A percentile compares a stretch with the other conserved stretches of the same genome.
phyloP scores from a whole-genome alignment of 2,113 vertebrate species.

The Catharus minimus region DNA sequence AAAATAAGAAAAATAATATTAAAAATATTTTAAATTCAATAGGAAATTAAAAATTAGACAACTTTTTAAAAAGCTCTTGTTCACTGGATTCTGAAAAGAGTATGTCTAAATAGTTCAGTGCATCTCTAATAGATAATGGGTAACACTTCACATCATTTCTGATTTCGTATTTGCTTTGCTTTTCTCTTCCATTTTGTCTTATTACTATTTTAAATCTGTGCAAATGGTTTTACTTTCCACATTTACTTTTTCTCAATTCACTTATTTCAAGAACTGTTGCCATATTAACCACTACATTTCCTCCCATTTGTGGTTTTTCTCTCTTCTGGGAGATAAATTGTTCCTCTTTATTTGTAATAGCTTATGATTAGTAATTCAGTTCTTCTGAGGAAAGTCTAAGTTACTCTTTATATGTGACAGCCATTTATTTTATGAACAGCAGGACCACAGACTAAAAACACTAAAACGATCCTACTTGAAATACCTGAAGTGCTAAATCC shows the following conservation, averaged over 20 bases:
- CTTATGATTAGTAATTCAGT: background rate
- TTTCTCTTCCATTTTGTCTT: background rate
- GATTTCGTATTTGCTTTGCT: background rate
- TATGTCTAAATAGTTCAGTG: background rate
- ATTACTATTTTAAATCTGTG: background rate
- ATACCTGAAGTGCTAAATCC: background rate
- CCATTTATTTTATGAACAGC: background rate
- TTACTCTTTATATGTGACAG: background rate
- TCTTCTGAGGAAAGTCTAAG: background rate
- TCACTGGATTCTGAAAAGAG: background rate
- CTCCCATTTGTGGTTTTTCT: background rate
- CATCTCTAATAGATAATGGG: background rate
- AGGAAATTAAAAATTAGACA: background rate
- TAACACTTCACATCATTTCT: background rate
- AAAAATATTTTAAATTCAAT: background rate
- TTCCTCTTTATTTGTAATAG: constrained; percentile 8
- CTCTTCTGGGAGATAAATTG: background rate
- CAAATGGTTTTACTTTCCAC: background rate
- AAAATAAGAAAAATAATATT: background rate
- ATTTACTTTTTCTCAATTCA: constrained; percentile 1
- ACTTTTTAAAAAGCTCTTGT: background rate
- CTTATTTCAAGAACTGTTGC: background rate
- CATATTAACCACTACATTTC: background rate
- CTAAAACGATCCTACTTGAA: background rate
- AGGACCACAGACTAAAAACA: background rate